phyloP scores from a whole-genome alignment of 2,888 invertebrate species.

The Sarcophaga variegata region DNA sequence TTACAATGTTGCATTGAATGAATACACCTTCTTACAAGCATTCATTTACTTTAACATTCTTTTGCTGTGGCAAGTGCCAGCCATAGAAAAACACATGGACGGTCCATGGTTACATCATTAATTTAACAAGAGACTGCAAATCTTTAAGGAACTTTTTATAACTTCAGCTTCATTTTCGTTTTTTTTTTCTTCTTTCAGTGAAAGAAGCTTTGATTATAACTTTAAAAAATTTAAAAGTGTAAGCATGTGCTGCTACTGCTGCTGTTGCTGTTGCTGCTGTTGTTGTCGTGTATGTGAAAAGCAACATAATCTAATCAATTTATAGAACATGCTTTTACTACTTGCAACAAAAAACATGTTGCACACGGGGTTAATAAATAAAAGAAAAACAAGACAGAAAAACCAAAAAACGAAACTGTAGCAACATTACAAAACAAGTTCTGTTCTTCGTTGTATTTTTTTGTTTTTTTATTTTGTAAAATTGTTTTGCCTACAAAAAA shows the following conservation, averaged over 20 bases:
- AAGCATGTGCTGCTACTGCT: neutral
- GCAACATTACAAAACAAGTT: slow-evolving; percentile 45
- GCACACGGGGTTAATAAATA: neutral
- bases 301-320: slow-evolving; percentile 70
- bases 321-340: slow-evolving; percentile 54
- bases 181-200: neutral
- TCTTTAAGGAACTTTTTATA: slow-evolving; percentile 40
- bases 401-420: slow-evolving; percentile 24
- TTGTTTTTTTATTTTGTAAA: neutral
- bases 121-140: slow-evolving; percentile 74
- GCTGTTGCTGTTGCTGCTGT: neutral
- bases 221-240: slow-evolving; percentile 59
- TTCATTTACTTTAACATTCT: slow-evolving; percentile 31
- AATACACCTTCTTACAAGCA: slow-evolving; percentile 48
- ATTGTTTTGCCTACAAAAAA: slow-evolving; percentile 8
- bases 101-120: slow-evolving; percentile 76
- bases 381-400: neutral
- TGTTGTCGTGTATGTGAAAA: slow-evolving; percentile 14
- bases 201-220: slow-evolving; percentile 48
- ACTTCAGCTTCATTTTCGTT: neutral
- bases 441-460: too few species aligned
- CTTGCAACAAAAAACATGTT: slow-evolving; percentile 21
- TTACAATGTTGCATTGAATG: neutral
- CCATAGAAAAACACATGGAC: neutral
- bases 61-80: slow-evolving; percentile 11